A percentile compares a stretch with the other conserved stretches of the same genome.
Evolutionary conservation across 2,888 invertebrate species (phyloP).

Genomic region (Cepaea hortensis): DNA sequence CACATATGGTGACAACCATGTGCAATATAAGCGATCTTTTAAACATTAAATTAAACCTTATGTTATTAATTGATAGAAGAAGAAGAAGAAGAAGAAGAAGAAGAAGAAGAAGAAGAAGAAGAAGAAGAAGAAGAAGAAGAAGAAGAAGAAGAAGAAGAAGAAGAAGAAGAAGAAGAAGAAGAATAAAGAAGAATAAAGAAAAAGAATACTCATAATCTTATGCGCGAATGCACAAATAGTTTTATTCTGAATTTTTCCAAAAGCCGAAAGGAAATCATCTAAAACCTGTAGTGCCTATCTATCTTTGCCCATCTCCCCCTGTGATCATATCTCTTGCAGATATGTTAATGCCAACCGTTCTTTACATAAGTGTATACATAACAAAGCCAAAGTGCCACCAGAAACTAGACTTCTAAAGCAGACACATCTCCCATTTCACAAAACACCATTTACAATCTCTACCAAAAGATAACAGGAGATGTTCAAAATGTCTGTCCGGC

Average conservation of each 20-base stretch:
- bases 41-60: too few relatives aligned
- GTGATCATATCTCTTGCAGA: background rate
- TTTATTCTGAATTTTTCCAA: too few relatives aligned
- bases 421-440: too few relatives aligned
- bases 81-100: slow-evolving; percentile 25
- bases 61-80: background rate
- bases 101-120: slow-evolving; percentile 25
- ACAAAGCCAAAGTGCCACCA: too few relatives aligned
- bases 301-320: background rate
- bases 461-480: too few relatives aligned
- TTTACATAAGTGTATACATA: too few relatives aligned
- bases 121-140: slow-evolving; percentile 15
- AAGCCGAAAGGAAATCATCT: background rate
- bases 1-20: too few relatives aligned
- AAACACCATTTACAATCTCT: too few relatives aligned
- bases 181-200: background rate
- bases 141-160: slow-evolving; percentile 17
- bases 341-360: too few relatives aligned
- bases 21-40: too few relatives aligned
- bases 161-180: slow-evolving; percentile 15
- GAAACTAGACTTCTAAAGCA: too few relatives aligned
- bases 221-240: background rate
- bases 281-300: background rate
- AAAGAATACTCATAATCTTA: background rate
- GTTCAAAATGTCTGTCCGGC: slow-evolving; percentile 4